Evolutionary conservation across 2,797 vertebrate genomes (phyloP).

Genomic region (Syngnathus acus): DNA sequence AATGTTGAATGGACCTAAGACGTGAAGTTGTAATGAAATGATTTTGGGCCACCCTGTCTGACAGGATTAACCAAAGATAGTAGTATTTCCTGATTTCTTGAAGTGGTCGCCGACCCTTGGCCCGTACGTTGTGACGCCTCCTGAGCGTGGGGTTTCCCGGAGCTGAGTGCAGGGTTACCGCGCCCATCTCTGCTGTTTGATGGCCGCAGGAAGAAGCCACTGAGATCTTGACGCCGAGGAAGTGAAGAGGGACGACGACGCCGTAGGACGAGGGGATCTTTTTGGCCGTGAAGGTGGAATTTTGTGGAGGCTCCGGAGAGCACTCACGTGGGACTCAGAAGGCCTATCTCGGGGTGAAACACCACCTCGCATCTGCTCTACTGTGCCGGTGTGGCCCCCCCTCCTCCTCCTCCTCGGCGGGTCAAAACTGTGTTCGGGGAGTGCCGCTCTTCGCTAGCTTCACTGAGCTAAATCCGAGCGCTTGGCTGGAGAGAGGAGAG

Average conservation of each 20-base stretch:
- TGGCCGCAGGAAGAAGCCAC: conserved; percentile 75
- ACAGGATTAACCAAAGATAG: conserved; percentile 47
- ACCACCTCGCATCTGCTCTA: conserved; percentile 55
- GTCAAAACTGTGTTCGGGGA: conserved; percentile 75
- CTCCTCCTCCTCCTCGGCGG: conserved; percentile 56
- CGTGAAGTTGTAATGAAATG: not conserved
- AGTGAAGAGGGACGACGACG: conserved; percentile 59
- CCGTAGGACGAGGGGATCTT: conserved; percentile 49
- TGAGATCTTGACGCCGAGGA: conserved; percentile 64
- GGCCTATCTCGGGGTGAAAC: conserved; percentile 46
- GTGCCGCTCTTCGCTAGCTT: conserved; percentile 73
- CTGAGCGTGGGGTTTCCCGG: conserved; percentile 79
- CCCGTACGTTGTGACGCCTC: conserved; percentile 70
- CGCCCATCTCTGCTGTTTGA: conserved; percentile 82
- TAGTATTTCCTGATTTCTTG: conserved; percentile 52
- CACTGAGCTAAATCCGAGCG: conserved; percentile 61
- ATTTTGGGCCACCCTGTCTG: conserved; percentile 10
- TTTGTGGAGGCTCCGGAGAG: conserved; percentile 35
- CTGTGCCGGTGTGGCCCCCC: conserved; percentile 68
- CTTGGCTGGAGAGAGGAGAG: conserved; percentile 58
- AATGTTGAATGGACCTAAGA: not conserved
- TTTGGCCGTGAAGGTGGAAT: conserved; percentile 34
- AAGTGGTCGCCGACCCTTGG: conserved; percentile 58
- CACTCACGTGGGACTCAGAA: conserved; percentile 36
- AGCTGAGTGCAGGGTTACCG: conserved; percentile 79